These are phyloP conservation scores for Cheilinus undulatus DNA, from an alignment of 2,113 vertebrate species.

Conservation along the genomic window DNA sequence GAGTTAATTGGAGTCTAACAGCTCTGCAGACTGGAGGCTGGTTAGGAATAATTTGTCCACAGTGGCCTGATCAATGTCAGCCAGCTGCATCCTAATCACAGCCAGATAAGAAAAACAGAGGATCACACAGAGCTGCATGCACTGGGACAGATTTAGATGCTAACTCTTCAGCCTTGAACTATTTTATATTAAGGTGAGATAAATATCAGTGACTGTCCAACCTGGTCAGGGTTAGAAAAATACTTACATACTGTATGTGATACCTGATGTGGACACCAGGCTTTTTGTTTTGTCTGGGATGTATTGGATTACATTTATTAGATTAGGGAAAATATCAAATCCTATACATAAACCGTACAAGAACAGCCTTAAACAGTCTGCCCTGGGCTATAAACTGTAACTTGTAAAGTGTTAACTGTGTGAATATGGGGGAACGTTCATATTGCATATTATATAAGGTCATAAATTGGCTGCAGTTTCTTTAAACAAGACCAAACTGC, in stretches of 20 bases:
- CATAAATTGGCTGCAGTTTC: constrained; percentile 40
- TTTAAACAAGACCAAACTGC: constrained; percentile 37
- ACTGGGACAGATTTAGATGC: neutral
- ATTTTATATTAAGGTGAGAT: constrained; percentile 19
- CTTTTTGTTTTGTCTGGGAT: constrained; percentile 26
- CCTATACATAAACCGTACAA: neutral
- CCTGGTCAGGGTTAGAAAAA: constrained; percentile 16
- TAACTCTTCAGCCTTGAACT: neutral
- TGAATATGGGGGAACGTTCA: constrained; percentile 34
- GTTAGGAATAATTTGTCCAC: constrained; percentile 40
- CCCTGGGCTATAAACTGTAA: neutral
- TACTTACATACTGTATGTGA: constrained; percentile 1
- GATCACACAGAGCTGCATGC: constrained; percentile 3
- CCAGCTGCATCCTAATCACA: constrained; percentile 29
- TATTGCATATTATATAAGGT: constrained; percentile 36
- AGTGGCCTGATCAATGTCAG: constrained; percentile 49
- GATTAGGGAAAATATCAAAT: constrained; percentile 13
- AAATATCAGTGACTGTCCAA: constrained; percentile 12
- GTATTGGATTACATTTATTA: constrained; percentile 10
- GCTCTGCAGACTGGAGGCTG: constrained; percentile 44
- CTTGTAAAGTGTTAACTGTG: constrained; percentile 6
- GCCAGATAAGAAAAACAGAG: constrained; percentile 51
- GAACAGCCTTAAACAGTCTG: neutral
- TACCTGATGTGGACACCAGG: constrained; percentile 2
- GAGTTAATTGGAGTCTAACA: constrained; percentile 51